Evolutionary conservation across 2,113 vertebrate genomes (phyloP).

Genomic region (Nannobrachium achirus): DNA sequence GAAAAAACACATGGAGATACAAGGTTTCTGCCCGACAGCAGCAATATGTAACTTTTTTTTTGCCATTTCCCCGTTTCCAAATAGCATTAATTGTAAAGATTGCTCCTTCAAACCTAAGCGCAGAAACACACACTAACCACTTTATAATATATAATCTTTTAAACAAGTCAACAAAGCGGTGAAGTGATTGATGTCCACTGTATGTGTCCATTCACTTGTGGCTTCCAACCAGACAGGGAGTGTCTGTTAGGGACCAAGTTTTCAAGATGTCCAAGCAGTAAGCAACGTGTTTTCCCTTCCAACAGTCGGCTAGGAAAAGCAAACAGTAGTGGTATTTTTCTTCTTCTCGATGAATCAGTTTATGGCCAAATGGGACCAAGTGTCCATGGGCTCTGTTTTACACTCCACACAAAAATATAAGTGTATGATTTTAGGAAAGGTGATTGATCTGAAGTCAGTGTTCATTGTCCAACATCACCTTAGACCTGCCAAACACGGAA

Average conservation of each 20-base stretch:
- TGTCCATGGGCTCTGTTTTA: not conserved
- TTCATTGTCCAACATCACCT: not conserved
- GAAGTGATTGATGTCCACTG: not conserved
- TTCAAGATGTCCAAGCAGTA: not conserved
- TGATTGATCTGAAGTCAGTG: not conserved
- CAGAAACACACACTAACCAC: constrained; percentile 1
- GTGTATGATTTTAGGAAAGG: not conserved
- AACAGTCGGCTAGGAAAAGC: not conserved
- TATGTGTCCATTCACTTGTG: constrained; percentile 16
- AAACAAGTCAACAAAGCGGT: not conserved
- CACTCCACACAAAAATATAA: not conserved
- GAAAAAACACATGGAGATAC: too few species aligned
- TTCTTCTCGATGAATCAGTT: constrained; percentile 7
- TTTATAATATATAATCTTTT: constrained; percentile 4
- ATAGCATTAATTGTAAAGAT: not conserved
- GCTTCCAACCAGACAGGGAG: not conserved
- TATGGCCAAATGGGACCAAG: not conserved
- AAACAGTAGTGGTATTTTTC: constrained; percentile 16
- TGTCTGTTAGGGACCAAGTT: not conserved
- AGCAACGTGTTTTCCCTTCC: constrained; percentile 20
- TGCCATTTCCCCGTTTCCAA: not conserved
- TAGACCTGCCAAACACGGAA: constrained; percentile 32
- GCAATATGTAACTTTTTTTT: too few species aligned
- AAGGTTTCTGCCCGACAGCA: too few species aligned
- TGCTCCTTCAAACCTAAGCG: not conserved